Evolutionary conservation across 37 sponge, comb jelly and placozoan genomes (phyloP), one percentile per base, ranked within the genome.

Genomic region (Petrosia ficiformis): DNA sequence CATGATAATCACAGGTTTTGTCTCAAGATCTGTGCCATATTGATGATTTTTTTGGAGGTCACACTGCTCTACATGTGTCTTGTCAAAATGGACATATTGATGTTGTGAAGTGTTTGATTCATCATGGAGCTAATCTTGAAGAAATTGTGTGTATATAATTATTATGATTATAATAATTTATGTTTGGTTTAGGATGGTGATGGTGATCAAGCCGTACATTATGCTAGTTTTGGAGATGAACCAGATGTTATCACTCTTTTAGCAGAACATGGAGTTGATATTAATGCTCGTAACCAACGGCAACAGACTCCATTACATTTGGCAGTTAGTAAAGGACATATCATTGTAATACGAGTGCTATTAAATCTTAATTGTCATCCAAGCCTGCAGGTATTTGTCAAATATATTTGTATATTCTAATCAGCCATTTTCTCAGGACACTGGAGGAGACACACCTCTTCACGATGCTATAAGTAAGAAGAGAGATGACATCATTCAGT

Each of bases 381-480:
- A 36, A 83, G 92, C 56, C 68, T 88, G 3, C 95, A 94, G 86
- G 93, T 85, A 42, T 32, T 75, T 44, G 29, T 34, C 39, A 2
- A 57, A 26, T 77, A 63, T 30, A 34, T 64, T 8, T 22, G 37
- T 2, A 32, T 4, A 16, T 11, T 38, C 3, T 1, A 39, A 67
- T 42, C 3, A 48, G 5, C 37, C 35, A 43, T 39, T 14, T 2
- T 42, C 65, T 14, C 75, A 95, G 96, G 97, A 96, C 60, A 78
- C 79, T 8, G 86, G 84, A n/a, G 97, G 97, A 21, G 94, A 96
- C 74, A 93, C 97, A 1, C 97, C 97, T 8, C 89, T 96, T 5
- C 97, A 96, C 42, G 94, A 93, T 78, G 97, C 97, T 39, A 87
- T 96, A 56, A 72, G 81, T 4, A 90, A 90, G 82, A 86, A 90